Conservation (phyloP, 2,797 vertebrate genomes). For the Pangasius sanitwongsei region DNA sequence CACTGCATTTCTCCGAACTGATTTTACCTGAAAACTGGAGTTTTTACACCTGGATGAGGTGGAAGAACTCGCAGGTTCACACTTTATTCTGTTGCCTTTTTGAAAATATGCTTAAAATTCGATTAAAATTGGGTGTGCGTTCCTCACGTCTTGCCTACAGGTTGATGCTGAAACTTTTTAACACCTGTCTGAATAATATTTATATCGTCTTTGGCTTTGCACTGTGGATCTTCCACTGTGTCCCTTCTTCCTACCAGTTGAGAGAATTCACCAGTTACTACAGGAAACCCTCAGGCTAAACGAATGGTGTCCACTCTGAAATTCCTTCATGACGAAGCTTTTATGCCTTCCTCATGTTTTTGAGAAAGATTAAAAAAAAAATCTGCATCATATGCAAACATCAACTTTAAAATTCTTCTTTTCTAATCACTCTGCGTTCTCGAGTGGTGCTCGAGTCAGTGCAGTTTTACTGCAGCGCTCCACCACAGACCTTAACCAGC, state of each 20-base stretch:
- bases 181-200: not conserved
- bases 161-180: not conserved
- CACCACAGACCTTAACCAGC: slow-evolving; percentile 8
- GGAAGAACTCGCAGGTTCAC: not conserved
- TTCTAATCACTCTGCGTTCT: not conserved
- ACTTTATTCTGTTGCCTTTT: not conserved
- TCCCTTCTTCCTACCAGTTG: not conserved
- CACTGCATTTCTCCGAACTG: not conserved
- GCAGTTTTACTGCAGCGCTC: not conserved
- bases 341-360: too few relatives aligned
- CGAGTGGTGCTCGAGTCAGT: not conserved
- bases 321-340: not conserved
- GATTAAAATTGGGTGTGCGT: not conserved
- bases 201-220: not conserved
- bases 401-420: not conserved
- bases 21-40: not conserved
- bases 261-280: not conserved
- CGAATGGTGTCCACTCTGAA: not conserved
- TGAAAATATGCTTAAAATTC: not conserved
- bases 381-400: not conserved
- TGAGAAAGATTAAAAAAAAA: too few relatives aligned
- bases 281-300: not conserved
- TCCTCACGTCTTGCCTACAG: not conserved
- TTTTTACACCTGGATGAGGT: not conserved
- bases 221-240: not conserved